Percentiles rank a stretch among this genome's conserved stretches.
Conservation (phyloP, 2,888 invertebrate genomes). For the Lasioglossum zephyrum region DNA sequence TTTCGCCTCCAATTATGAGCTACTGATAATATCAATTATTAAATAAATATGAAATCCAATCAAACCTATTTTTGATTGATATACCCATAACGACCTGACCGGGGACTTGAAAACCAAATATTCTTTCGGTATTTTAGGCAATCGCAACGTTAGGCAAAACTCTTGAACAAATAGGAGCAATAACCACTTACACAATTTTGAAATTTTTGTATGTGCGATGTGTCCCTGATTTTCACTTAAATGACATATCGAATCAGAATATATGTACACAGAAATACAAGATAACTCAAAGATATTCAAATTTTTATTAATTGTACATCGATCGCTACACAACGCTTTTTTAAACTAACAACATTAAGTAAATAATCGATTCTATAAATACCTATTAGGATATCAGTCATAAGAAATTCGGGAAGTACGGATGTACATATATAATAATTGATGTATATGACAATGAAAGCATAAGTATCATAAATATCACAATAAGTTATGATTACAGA, state of each 20-base stretch:
- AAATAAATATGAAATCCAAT: conserved; percentile 79
- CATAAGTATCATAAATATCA: conserved; percentile 75
- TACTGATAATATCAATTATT: conserved; percentile 79
- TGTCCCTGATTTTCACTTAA: conserved; percentile 26
- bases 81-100: conserved; percentile 38
- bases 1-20: conserved; percentile 76
- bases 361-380: conserved; percentile 71
- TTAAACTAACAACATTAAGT: conserved; percentile 71
- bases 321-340: conserved; percentile 54
- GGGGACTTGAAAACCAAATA: not conserved
- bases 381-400: conserved; percentile 73
- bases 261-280: conserved; percentile 27
- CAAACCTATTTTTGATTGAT: conserved; percentile 63
- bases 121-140: not conserved
- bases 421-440: conserved; percentile 53
- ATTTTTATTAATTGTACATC: conserved; percentile 69
- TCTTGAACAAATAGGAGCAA: not conserved
- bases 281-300: conserved; percentile 56
- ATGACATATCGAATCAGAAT: conserved; percentile 5
- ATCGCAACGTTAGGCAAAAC: not conserved
- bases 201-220: not conserved
- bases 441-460: conserved; percentile 62
- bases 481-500: conserved; percentile 74
- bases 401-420: conserved; percentile 64
- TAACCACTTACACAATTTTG: not conserved